Evolutionary conservation across 2,888 invertebrate species (phyloP), one percentile per base, ranked within the genome.

Genomic region (Pyrochroa serraticornis): DNA sequence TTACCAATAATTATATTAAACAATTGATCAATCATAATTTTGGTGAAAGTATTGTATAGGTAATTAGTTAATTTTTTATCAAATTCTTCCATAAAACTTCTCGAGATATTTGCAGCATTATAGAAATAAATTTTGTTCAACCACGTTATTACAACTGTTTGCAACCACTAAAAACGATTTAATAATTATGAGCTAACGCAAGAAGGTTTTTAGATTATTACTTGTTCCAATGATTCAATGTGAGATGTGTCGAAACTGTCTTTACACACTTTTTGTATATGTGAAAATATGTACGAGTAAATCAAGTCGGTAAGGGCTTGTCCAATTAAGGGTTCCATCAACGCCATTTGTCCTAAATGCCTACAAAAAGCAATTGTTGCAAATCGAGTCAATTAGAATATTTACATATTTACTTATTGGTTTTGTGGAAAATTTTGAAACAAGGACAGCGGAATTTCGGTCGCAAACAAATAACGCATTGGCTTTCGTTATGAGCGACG

Each of bases 1-100:
- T 76, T 79, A 87, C 88, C 88, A 67, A 97, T 95, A 51, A 97
- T 95, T 57, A 97, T 97, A 73, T 93, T 94, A 76, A 97, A 97
- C 47, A 97, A 85, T 76, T 97, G 95, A 67, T 93, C 91, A 63
- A 96, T 95, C 68, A 95, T 86, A 46, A 90, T 85, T 76, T 88
- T 88, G 6, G 95, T 95, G 72, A 95, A 97, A 31, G 90, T 92
- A 75, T 95, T 93, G 74, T 92, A 93, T 62, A 97, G 81, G 75
- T 89, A 92, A 75, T 93, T 91, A 22, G 85, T 85, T 10, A 96
- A 80, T 74, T 92, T 92, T 53, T 89, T 86, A 71, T 90, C 87
- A 70, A 91, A 90, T 65, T 86, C 86, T 39, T 84, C 79, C 53
- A 90, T 84, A 51, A 83, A 81, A 58, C 84, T n/a, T n/a, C 43